phyloP scores from a whole-genome alignment of 2,797 vertebrate species.

The Hypotaenidia okinawae region DNA sequence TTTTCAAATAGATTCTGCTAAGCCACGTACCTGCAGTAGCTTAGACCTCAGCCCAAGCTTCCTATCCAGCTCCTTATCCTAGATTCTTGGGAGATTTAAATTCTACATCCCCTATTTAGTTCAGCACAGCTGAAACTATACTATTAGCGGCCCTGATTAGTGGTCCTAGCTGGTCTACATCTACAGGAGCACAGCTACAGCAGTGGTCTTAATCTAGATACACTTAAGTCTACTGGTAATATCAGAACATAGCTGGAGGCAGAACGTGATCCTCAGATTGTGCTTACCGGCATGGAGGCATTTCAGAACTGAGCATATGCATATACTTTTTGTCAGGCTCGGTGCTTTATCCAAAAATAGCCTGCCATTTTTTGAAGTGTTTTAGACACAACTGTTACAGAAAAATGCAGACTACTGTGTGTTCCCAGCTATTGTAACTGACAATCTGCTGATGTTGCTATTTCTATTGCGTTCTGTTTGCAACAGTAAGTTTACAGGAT shows the following conservation, averaged over 20 bases:
- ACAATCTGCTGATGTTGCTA: constrained; percentile 44
- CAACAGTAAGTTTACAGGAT: neutral
- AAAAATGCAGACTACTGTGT: constrained; percentile 16
- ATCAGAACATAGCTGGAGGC: rapidly evolving
- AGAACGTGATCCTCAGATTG: neutral
- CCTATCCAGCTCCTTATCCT: constrained; percentile 28
- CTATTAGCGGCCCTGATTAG: neutral
- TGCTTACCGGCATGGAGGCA: neutral
- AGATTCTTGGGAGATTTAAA: constrained; percentile 18
- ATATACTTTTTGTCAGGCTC: constrained; percentile 16
- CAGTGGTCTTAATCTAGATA: neutral
- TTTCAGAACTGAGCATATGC: neutral
- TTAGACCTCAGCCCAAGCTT: neutral
- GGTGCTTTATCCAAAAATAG: constrained; percentile 42
- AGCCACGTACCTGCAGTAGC: neutral
- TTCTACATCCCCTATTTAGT: neutral
- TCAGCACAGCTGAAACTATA: neutral
- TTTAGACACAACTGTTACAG: neutral
- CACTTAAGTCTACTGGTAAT: neutral
- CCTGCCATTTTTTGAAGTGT: constrained; percentile 20
- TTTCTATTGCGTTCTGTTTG: constrained; percentile 32
- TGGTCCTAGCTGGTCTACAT: neutral
- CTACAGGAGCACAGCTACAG: neutral
- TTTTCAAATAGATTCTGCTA: constrained; percentile 18
- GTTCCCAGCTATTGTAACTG: constrained; percentile 42